A percentile compares a stretch with the other conserved stretches of the same genome.
Evolutionary conservation across 2,797 vertebrate genomes (phyloP).

Genomic region (Euphonia xanthogaster): DNA sequence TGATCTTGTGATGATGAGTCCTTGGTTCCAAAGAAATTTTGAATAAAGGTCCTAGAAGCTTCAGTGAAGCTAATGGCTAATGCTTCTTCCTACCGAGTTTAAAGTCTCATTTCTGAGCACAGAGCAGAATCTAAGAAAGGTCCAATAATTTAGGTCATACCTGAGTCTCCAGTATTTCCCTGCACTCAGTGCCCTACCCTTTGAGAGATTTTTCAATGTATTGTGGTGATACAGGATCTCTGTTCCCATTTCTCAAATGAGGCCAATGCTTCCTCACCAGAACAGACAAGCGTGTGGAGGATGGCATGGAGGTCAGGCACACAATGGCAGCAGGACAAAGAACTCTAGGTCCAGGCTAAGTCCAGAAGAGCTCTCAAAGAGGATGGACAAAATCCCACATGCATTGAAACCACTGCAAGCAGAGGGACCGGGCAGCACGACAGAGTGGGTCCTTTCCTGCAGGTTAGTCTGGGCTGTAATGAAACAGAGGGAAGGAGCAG

Average conservation of each 20-base stretch:
- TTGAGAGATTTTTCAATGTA: not conserved
- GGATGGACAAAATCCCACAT: not conserved
- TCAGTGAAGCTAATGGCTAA: not conserved
- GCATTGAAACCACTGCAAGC: not conserved
- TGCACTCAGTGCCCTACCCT: not conserved
- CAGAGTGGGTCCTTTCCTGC: not conserved
- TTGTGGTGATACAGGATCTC: not conserved
- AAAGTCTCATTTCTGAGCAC: not conserved
- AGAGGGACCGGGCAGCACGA: not conserved
- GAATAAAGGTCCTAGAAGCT: not conserved
- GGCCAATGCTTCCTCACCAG: not conserved
- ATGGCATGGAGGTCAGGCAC: not conserved
- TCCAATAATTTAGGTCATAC: not conserved
- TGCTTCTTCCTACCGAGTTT: not conserved
- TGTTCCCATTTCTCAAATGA: not conserved
- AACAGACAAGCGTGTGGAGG: not conserved
- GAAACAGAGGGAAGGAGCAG: not conserved
- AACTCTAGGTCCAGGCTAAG: not conserved
- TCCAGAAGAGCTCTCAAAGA: not conserved
- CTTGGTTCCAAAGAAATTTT: not conserved
- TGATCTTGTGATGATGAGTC: accelerated
- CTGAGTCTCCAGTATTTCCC: not conserved
- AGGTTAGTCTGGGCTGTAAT: not conserved
- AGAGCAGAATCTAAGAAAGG: not conserved
- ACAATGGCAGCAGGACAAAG: not conserved